Evolutionary conservation across 1,140 invertebrate species (phyloP).

Genomic region (Drosophila jambulina): DNA sequence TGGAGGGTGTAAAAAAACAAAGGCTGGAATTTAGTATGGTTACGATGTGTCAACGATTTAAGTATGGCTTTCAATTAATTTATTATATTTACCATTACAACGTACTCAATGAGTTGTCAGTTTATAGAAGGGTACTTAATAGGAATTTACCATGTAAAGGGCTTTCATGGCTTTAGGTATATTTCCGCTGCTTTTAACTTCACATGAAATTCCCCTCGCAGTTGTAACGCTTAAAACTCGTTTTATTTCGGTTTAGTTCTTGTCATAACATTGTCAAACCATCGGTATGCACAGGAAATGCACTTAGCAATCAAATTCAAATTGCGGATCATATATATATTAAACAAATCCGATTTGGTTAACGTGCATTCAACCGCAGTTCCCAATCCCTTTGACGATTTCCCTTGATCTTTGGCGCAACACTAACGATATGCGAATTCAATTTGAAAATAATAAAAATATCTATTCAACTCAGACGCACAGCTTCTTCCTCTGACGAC

Average conservation of each 20-base stretch:
- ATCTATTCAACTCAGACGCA: conserved; percentile 56
- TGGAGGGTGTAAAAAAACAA: neutral
- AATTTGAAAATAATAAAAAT: conserved; percentile 82
- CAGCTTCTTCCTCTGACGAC: conserved; percentile 22
- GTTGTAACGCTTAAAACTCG: neutral
- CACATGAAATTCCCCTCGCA: neutral
- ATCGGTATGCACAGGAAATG: conserved; percentile 27
- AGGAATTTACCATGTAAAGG: too few species aligned
- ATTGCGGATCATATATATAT: conserved; percentile 75
- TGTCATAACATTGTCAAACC: conserved; percentile 45
- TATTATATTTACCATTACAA: neutral
- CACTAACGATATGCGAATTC: conserved; percentile 75
- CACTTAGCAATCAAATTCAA: conserved; percentile 64
- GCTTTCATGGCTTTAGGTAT: neutral
- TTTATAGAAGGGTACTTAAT: neutral
- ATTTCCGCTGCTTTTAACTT: neutral
- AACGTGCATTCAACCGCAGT: conserved; percentile 44
- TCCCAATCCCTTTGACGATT: conserved; percentile 5
- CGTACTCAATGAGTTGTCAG: neutral
- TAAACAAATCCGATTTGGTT: conserved; percentile 72
- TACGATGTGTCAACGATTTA: neutral
- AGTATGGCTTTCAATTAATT: neutral
- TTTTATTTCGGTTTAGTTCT: conserved; percentile 17
- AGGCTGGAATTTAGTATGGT: neutral
- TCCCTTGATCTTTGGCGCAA: conserved; percentile 26